Percentiles rank a stretch among this genome's conserved stretches.
Evolutionary conservation across 2,113 vertebrate genomes (phyloP).

Genomic region (Corythoichthys intestinalis): DNA sequence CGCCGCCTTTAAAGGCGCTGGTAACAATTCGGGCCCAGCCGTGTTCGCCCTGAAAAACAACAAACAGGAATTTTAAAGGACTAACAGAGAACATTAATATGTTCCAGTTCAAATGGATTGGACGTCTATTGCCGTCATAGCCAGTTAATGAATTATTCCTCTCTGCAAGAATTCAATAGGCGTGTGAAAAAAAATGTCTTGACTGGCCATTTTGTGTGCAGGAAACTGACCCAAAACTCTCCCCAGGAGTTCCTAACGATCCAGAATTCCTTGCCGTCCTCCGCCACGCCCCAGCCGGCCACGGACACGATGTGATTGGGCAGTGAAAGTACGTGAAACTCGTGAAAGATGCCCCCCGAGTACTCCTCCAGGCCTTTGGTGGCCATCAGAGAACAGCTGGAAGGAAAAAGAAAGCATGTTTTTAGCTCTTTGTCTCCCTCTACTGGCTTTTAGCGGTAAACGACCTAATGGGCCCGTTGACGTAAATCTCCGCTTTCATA

Average conservation of each 20-base stretch:
- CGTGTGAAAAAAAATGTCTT: background rate
- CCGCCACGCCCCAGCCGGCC: slow-evolving; percentile 84
- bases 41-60: slow-evolving; percentile 80
- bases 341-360: slow-evolving; percentile 80
- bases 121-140: too few relatives aligned
- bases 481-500: slow-evolving; percentile 63
- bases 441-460: background rate
- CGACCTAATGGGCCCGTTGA: slow-evolving; percentile 60
- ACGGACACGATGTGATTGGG: slow-evolving; percentile 93
- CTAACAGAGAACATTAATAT: too few relatives aligned
- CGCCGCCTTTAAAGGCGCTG: slow-evolving; percentile 83
- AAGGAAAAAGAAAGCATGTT: background rate
- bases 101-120: too few relatives aligned
- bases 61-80: slow-evolving; percentile 6
- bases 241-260: slow-evolving; percentile 96
- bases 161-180: background rate
- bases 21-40: slow-evolving; percentile 94
- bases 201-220: background rate
- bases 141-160: too few relatives aligned
- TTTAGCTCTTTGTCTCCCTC: background rate
- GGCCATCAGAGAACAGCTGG: slow-evolving; percentile 93
- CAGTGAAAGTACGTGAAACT: slow-evolving; percentile 70
- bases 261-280: slow-evolving; percentile 83
- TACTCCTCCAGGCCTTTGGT: slow-evolving; percentile 81
- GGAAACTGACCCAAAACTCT: slow-evolving; percentile 88